Base-by-base conservation (phyloP, 2,888 invertebrate species). In the Liodrosophila aerea region DNA sequence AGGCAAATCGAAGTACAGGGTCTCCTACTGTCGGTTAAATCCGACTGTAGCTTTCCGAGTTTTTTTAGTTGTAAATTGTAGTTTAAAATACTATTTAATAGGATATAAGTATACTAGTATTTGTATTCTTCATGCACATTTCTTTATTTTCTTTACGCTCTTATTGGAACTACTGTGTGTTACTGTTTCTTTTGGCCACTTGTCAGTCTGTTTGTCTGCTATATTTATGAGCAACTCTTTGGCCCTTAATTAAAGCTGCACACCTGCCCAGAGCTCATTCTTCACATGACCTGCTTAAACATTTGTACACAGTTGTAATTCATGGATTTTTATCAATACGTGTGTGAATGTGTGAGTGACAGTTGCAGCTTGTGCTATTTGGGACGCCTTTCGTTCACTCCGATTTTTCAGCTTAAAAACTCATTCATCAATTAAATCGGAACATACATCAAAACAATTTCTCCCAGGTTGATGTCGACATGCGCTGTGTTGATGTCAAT, bases 381-480 rank as follows among this genome's bases (percentile, higher is more conserved):
- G 49, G n/a, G n/a, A n/a, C 67, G 36, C 15, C 39, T 37, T 57
- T 64, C 63, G 37, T 54, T 34, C 59, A 39, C 31, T 69, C 62
- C 66, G 67, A 70, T 80, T 64, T 68, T 67, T 64, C 70, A 66
- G 78, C 82, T 88, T 87, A 84, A 86, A 88, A 87, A 74, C 76
- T 66, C 87, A 88, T 87, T 84, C 87, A 86, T 87, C 87, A 87
- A 87, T 88, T 88, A 87, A 87, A 87, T 86, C 76, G 80, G 77
- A 73, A 72, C 87, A 87, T 87, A 87, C 86, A 87, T 87, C 88
- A 87, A 84, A 84, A 84, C 78, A 86, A 81, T 85, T 75, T 72
- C 61, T 58, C 59, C 67, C 83, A 67, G 64, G 76, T 73, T 58
- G 80, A 51, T 73, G 80, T 76, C 81, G 75, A 56, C 77, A 69